Evolutionary conservation across 2,113 vertebrate species (phyloP).

Genomic region (Zosterops japonicus): DNA sequence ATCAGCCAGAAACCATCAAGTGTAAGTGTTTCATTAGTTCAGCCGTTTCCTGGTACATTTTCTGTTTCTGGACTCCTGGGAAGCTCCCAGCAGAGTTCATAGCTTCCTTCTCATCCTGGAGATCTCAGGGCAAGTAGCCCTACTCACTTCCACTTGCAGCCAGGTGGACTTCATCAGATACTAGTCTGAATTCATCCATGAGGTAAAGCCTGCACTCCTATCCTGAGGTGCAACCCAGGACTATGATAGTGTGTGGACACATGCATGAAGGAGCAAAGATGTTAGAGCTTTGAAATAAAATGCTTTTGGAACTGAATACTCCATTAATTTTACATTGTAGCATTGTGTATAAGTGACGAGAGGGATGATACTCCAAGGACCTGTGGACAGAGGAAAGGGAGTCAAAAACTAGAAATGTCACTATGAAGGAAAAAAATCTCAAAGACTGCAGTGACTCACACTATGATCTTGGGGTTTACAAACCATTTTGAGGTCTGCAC

Average conservation of each 20-base stretch:
- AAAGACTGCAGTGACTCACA: not conserved
- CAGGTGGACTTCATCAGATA: not conserved
- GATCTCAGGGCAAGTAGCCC: not conserved
- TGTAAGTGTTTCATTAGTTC: not conserved
- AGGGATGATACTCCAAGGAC: not conserved
- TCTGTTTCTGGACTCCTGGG: not conserved
- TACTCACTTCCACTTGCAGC: not conserved
- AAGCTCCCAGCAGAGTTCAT: not conserved
- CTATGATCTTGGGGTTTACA: not conserved
- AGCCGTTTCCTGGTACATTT: not conserved
- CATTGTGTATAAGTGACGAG: not conserved
- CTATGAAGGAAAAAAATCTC: not conserved
- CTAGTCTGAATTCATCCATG: not conserved
- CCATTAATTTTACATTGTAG: not conserved
- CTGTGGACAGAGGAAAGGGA: not conserved
- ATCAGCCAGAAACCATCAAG: not conserved
- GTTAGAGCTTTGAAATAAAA: not conserved
- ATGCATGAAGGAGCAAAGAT: not conserved
- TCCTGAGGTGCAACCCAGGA: not conserved
- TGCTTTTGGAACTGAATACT: not conserved
- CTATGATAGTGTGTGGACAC: not conserved
- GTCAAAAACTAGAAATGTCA: not conserved
- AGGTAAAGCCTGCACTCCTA: not conserved
- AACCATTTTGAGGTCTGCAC: not conserved
- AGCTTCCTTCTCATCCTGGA: not conserved